A percentile compares a stretch with the other conserved stretches of the same genome.
These are phyloP conservation scores for Ephydatia muelleri DNA, from an alignment of 37 sponge, comb jelly and placozoan species.

Conservation along the genomic window DNA sequence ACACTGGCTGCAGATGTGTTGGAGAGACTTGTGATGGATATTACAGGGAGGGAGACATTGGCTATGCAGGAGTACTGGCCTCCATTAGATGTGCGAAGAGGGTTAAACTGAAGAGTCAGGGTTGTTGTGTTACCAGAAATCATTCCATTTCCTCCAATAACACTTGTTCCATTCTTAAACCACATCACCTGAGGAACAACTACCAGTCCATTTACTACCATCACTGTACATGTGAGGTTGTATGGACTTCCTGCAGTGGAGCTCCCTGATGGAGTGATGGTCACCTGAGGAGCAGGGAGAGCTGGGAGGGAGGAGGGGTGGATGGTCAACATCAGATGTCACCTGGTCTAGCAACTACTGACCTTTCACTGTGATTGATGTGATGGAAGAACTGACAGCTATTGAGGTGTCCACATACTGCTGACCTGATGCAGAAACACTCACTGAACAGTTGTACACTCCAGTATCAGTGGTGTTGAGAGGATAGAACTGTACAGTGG, in stretches of 20 bases:
- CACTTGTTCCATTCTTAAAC: not conserved
- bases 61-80: constrained; percentile 45
- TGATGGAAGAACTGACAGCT: not conserved
- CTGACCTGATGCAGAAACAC: constrained; percentile 1
- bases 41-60: not conserved
- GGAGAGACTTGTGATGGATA: not conserved
- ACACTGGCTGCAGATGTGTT: not conserved
- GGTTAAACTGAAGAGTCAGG: constrained; percentile 5
- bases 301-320: not conserved
- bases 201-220: constrained; percentile 1
- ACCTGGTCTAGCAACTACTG: not conserved
- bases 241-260: not conserved
- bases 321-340: not conserved
- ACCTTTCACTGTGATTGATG: not conserved
- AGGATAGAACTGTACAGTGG: not conserved
- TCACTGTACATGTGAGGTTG: constrained; percentile 6
- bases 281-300: not conserved
- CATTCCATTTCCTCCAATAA: not conserved
- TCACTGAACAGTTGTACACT: not conserved
- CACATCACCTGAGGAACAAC: not conserved
- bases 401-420: constrained; percentile 1
- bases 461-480: not conserved
- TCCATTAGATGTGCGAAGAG: constrained; percentile 36
- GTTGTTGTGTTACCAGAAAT: not conserved
- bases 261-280: not conserved